Conservation (phyloP, 2,797 vertebrate species). For the Siniperca scherzeri region DNA sequence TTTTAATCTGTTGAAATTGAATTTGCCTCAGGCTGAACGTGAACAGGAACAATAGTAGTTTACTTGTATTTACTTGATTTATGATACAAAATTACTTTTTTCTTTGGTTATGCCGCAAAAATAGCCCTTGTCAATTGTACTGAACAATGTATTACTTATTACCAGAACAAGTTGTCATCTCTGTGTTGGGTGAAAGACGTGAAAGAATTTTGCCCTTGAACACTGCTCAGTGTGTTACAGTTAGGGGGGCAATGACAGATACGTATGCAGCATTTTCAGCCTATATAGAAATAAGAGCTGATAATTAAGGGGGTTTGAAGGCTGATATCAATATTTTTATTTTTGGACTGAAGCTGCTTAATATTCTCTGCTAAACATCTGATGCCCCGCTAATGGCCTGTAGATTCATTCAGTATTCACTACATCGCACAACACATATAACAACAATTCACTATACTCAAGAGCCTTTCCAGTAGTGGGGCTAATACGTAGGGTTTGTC, state of each 20-base stretch:
- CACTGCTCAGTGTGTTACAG: neutral
- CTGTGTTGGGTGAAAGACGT: neutral
- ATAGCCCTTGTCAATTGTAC: neutral
- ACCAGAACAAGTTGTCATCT: neutral
- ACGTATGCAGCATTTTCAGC: neutral
- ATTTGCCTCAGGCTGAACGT: no score
- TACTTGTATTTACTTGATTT: neutral
- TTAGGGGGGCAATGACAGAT: neutral
- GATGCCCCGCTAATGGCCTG: no score
- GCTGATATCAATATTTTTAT: no score
- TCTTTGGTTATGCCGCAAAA: neutral
- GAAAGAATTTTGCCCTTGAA: neutral
- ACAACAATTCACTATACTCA: no score
- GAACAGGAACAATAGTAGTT: no score
- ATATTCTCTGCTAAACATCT: no score
- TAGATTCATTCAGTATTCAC: no score
- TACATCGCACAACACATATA: no score
- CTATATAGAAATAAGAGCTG: neutral
- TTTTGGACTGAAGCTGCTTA: no score
- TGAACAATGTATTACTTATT: neutral
- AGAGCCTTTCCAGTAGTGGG: no score
- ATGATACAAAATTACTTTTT: neutral
- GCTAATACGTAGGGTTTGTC: no score
- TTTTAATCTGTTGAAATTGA: no score
- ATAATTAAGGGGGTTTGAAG: neutral